phyloP scores from a whole-genome alignment of 2,113 vertebrate genomes.

The Platysternon megacephalum region DNA sequence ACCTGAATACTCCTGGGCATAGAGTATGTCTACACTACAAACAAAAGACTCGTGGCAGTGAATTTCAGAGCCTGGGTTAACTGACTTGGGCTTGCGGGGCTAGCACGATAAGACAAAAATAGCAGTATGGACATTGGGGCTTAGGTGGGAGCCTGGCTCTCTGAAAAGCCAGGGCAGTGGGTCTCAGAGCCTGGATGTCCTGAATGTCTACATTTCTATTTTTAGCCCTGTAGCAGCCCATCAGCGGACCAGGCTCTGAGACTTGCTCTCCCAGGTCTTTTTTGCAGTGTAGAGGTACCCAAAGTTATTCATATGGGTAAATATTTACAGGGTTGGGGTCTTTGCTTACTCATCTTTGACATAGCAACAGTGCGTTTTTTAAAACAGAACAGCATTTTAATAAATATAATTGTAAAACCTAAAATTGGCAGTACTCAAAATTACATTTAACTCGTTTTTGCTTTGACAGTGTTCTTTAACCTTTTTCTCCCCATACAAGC shows the following conservation, averaged over 20 bases:
- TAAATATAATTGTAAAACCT: not conserved
- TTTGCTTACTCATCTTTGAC: not conserved
- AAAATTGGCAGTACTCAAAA: not conserved
- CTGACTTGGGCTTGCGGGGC: not conserved
- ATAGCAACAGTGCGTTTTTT: not conserved
- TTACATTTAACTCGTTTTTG: not conserved
- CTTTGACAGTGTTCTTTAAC: not conserved
- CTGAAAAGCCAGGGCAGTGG: not conserved
- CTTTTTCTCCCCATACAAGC: not conserved
- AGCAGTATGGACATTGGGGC: not conserved
- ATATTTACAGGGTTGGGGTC: not conserved
- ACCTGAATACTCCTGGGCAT: not conserved
- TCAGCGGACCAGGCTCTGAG: not conserved
- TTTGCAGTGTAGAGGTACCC: not conserved
- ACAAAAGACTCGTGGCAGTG: not conserved
- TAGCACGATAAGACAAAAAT: not conserved
- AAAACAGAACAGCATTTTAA: not conserved
- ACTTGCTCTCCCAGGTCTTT: not conserved
- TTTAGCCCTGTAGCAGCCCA: not conserved
- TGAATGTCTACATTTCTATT: not conserved
- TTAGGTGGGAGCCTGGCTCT: not conserved
- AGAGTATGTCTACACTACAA: not conserved
- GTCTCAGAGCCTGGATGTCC: not conserved
- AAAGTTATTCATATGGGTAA: not conserved
- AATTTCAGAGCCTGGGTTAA: not conserved